Percentiles rank a stretch among this genome's conserved stretches.
phyloP scores from a whole-genome alignment of 2,797 vertebrate genomes.

The Nothura maculosa region DNA sequence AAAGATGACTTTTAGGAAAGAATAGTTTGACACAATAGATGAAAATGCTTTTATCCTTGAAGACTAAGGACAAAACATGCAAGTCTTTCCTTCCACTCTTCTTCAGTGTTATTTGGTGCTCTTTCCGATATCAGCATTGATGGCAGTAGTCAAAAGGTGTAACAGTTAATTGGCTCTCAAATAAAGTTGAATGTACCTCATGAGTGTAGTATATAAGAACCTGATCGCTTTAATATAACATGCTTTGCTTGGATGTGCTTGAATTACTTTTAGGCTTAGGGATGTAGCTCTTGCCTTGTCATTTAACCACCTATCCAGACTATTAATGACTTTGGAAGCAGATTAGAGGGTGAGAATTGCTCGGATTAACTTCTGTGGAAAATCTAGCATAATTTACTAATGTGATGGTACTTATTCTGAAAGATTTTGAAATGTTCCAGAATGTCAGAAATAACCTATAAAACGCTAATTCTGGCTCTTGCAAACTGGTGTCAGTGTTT shows the following conservation, averaged over 20 bases:
- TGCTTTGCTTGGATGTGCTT: conserved; percentile 21
- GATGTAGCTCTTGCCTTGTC: background rate
- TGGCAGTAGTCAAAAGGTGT: conserved; percentile 42
- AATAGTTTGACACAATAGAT: background rate
- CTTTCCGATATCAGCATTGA: background rate
- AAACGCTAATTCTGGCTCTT: background rate
- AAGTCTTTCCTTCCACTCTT: background rate
- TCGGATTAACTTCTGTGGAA: background rate
- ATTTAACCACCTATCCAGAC: conserved; percentile 36
- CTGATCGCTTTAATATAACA: background rate
- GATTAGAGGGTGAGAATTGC: background rate
- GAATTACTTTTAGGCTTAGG: conserved; percentile 46
- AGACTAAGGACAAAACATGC: background rate
- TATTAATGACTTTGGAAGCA: conserved; percentile 36
- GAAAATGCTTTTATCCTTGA: background rate
- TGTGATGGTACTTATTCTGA: background rate
- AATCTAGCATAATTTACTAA: background rate
- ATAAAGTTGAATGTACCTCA: conserved; percentile 26
- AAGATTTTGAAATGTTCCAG: background rate
- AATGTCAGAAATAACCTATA: background rate
- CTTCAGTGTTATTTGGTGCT: background rate
- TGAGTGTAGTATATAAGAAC: conserved; percentile 15
- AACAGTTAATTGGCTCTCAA: conserved; percentile 30
- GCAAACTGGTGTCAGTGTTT: background rate
- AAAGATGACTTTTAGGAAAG: background rate